phyloP scores from a whole-genome alignment of 2,888 invertebrate species.

The Noctuana brunneofusca region DNA sequence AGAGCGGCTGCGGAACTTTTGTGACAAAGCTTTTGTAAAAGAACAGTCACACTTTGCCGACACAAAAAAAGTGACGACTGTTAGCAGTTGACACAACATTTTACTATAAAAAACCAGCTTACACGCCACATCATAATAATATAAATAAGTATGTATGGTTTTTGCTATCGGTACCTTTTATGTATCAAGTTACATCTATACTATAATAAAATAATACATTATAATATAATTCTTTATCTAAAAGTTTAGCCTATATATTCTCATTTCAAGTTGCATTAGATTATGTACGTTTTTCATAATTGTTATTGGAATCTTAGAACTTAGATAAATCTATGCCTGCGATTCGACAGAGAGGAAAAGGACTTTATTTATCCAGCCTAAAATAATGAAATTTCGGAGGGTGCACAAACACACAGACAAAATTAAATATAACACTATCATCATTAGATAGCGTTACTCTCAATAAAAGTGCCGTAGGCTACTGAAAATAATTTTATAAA shows the following conservation, averaged over 20 bases:
- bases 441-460: no score
- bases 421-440: no score
- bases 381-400: no score
- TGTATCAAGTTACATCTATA: slow-evolving; percentile 13
- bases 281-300: no score
- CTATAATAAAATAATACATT: no score
- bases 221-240: neutral
- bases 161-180: slow-evolving; percentile 34
- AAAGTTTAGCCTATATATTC: neutral
- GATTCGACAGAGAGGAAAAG: no score
- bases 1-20: slow-evolving; percentile 67
- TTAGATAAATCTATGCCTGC: no score
- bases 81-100: slow-evolving; percentile 56
- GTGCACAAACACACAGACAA: no score
- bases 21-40: slow-evolving; percentile 60
- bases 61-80: slow-evolving; percentile 53
- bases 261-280: neutral
- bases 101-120: slow-evolving; percentile 55
- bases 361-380: no score
- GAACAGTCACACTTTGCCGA: slow-evolving; percentile 50
- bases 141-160: slow-evolving; percentile 41
- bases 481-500: no score
- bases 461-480: no score
- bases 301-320: no score
- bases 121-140: slow-evolving; percentile 25